These are phyloP conservation scores for Acrossocheilus wenchowensis DNA, from an alignment of 2,797 vertebrate species.

Conservation along the genomic window DNA sequence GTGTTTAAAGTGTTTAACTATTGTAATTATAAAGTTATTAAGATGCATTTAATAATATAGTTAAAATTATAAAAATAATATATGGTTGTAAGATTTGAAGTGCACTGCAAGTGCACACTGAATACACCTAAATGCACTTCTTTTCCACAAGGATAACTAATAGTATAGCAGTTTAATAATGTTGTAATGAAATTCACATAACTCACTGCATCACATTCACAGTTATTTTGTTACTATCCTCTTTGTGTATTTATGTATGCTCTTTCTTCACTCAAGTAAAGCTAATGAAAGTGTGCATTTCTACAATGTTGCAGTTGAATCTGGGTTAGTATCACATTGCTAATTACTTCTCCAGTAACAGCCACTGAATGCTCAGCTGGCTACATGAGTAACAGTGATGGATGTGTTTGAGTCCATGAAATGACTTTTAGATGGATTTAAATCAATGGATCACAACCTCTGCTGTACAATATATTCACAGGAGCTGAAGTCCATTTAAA, in stretches of 20 bases:
- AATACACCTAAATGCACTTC: neutral
- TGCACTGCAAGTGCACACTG: neutral
- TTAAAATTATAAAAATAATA: no score
- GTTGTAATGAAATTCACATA: neutral
- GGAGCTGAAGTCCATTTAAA: neutral
- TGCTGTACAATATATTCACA: neutral
- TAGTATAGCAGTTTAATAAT: neutral
- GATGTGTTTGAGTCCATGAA: neutral
- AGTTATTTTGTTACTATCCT: neutral
- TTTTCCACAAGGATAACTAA: neutral
- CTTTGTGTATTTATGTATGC: neutral
- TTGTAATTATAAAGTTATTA: neutral
- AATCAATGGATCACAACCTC: neutral
- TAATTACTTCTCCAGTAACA: neutral
- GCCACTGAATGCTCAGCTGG: neutral
- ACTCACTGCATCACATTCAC: neutral
- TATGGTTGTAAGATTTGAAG: neutral
- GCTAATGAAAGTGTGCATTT: neutral
- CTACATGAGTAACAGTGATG: neutral
- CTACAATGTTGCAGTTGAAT: neutral
- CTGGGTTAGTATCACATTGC: neutral
- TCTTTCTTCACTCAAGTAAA: neutral
- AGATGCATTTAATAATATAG: no score
- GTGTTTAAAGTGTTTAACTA: no score
- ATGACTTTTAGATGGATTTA: conserved; percentile 8